These are phyloP conservation scores for Hephaestus fuliginosus DNA, from an alignment of 2,797 vertebrate genomes.

Conservation along the genomic window DNA sequence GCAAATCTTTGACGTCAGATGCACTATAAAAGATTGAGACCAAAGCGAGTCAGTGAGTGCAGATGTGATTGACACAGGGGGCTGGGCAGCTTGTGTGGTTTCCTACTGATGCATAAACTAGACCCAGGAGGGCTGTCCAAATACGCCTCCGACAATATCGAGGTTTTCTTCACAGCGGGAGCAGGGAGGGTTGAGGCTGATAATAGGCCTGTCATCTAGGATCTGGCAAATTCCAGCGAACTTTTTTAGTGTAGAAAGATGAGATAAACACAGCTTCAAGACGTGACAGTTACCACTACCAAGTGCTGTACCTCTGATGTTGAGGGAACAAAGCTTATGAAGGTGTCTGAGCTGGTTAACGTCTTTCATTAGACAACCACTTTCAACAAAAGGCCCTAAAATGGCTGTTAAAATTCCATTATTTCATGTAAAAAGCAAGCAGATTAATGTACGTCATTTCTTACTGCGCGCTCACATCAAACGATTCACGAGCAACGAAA, in stretches of 20 bases:
- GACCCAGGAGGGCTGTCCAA: conserved; percentile 62
- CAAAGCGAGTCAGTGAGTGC: conserved; percentile 53
- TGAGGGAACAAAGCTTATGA: conserved; percentile 21
- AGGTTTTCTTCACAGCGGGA: conserved; percentile 45
- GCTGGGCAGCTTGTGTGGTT: conserved; percentile 60
- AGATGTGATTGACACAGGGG: conserved; percentile 69
- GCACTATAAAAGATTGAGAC: conserved; percentile 60
- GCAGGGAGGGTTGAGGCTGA: conserved; percentile 46
- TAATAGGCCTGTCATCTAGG: conserved; percentile 67
- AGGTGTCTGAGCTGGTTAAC: conserved; percentile 13
- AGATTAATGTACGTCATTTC: not conserved
- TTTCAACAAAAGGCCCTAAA: conserved; percentile 25
- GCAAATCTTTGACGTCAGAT: conserved; percentile 54
- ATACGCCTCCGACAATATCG: conserved; percentile 57
- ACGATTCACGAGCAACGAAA: not conserved
- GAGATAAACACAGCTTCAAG: conserved; percentile 46
- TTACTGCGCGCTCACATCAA: conserved; percentile 3
- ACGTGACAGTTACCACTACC: conserved; percentile 35
- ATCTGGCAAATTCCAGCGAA: conserved; percentile 61
- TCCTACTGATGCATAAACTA: conserved; percentile 68
- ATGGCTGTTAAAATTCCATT: not conserved
- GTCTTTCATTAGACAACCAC: conserved; percentile 25
- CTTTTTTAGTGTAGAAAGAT: conserved; percentile 42
- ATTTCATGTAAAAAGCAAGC: not conserved
- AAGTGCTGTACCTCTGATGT: conserved; percentile 6